Conservation (phyloP, 2,113 vertebrate genomes). For the Bos indicus region DNA sequence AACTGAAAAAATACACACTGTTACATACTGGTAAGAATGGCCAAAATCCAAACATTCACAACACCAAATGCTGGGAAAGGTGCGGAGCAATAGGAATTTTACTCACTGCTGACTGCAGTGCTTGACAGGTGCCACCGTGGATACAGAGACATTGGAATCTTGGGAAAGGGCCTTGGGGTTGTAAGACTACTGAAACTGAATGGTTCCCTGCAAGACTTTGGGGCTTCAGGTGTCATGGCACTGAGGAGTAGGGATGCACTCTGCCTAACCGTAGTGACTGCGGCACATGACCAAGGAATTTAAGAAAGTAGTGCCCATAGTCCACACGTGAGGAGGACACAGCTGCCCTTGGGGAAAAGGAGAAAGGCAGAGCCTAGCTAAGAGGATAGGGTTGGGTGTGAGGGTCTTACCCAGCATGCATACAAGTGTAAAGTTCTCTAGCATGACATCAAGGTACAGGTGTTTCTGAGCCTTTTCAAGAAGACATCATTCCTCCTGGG, state of each 20-base stretch:
- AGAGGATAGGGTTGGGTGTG: no score
- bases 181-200: background rate
- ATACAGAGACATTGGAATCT: background rate
- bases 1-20: background rate
- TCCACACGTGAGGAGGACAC: background rate
- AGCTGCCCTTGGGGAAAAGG: background rate
- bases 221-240: background rate
- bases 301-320: background rate
- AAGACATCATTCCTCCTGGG: no score
- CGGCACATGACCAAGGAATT: background rate
- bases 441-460: no score
- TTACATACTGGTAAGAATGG: background rate
- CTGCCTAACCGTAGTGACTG: background rate
- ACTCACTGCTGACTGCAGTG: background rate
- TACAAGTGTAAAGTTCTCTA: no score
- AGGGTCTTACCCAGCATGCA: no score
- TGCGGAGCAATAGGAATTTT: background rate
- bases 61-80: background rate
- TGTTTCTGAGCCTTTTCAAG: no score
- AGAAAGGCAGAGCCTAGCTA: no score
- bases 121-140: background rate
- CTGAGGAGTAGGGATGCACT: background rate
- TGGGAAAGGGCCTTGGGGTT: background rate
- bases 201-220: background rate
- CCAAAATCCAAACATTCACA: background rate